phyloP scores from a whole-genome alignment of 2,888 invertebrate species.

The Melangyna quadrimaculata region DNA sequence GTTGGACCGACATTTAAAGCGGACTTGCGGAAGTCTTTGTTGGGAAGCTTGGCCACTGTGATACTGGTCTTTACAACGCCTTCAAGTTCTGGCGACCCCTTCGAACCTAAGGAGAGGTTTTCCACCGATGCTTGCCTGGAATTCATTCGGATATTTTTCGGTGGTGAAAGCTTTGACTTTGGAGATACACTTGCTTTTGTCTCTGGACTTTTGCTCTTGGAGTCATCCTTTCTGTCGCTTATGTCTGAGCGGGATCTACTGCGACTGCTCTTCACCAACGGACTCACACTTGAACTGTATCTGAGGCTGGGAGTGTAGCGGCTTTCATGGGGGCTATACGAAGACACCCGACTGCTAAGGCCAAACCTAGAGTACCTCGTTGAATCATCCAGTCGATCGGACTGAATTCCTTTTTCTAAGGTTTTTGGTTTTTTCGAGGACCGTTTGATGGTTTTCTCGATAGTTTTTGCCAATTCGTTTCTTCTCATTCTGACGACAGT shows the following conservation, averaged over 20 bases:
- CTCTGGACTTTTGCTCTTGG: conserved; percentile 63
- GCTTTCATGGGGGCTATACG: conserved; percentile 80
- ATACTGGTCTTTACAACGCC: conserved; percentile 81
- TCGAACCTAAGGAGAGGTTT: conserved; percentile 73
- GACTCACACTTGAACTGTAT: conserved; percentile 76
- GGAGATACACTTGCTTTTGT: conserved; percentile 45
- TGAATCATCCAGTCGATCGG: conserved; percentile 87
- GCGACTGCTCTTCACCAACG: conserved; percentile 73
- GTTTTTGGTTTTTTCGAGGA: conserved; percentile 83
- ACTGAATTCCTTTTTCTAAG: conserved; percentile 88
- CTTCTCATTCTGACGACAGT: conserved; percentile 86
- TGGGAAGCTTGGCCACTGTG: conserved; percentile 81
- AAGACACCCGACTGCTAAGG: conserved; percentile 82
- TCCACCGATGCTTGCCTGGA: conserved; percentile 79
- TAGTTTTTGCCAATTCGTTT: conserved; percentile 87
- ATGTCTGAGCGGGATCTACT: conserved; percentile 72
- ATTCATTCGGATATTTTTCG: conserved; percentile 76
- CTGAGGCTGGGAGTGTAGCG: conserved; percentile 77
- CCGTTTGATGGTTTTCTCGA: conserved; percentile 86
- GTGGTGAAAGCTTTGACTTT: conserved; percentile 78
- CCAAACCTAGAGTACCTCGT: conserved; percentile 85
- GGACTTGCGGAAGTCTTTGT: conserved; percentile 89
- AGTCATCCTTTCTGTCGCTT: conserved; percentile 72
- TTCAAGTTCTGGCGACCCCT: conserved; percentile 76
- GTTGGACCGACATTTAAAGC: conserved; percentile 85